Base-by-base conservation (phyloP, 1,140 invertebrate genomes). In the Drosophila dunni region DNA sequence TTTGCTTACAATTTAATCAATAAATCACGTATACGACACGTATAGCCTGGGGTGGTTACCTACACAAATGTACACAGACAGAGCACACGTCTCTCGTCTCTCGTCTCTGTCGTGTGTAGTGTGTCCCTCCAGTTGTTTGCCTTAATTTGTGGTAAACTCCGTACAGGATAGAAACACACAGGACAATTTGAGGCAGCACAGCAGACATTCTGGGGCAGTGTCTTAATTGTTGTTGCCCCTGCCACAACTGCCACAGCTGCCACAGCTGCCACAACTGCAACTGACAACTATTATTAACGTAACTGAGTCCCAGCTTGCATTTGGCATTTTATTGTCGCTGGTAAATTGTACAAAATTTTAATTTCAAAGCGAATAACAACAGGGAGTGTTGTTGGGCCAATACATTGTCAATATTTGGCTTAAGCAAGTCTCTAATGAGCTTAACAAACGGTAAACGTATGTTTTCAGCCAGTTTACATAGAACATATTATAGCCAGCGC, bases 241-340 rank as follows among this genome's bases (percentile, higher is more conserved):
- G 54, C 36, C 40, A 42, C 11, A 42, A 9, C 20, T 50, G 54
- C 38, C 61, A 44, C 82, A 82, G 71, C 79, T 86, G 82, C 71
- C 40, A 42, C 11, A 42, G 17, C 48, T 50, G 54, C 38, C 61
- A 44, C 82, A 82, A 68, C 79, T 86, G 82, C 71, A 82, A 76
- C 60, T 82, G 82, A 82, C 82, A 86, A 82, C 75, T 82, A 88
- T 88, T 86, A 82, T 82, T 82, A 86, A 75, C 75, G 74, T 10
- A 48, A 53, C 44, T 9, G 50, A 45, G 70, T 64, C 51, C 36
- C 34, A 38, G 36, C 61, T 45, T 79, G 81, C 77, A 80, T 80
- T 84, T 80, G 62, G 29, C 81, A 76, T 84, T 85, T 78, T 71
- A 84, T 78, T 70, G 82, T 75, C 57, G 72, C 71, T 76, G 60